phyloP scores from a whole-genome alignment of 2,888 invertebrate species.

The Dinocampus coccinellae region DNA sequence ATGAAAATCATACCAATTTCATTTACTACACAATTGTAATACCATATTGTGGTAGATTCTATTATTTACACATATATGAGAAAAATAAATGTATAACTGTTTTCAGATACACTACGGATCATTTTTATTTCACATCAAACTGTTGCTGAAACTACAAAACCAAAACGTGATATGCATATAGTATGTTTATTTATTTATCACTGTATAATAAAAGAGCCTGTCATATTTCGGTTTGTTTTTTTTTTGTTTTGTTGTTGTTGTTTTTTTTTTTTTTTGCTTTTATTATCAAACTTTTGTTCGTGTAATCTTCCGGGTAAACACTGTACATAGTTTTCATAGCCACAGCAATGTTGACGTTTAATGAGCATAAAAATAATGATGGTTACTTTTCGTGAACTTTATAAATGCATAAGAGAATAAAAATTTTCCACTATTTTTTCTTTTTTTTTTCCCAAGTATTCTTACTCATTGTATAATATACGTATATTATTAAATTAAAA shows the following conservation, averaged over 20 bases:
- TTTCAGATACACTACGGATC: background rate
- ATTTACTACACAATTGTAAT: background rate
- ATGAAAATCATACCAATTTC: background rate
- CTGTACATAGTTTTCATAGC: background rate
- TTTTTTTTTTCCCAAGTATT: too few species aligned
- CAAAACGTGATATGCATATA: background rate
- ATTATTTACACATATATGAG: background rate
- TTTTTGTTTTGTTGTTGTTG: too few species aligned
- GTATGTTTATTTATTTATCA: background rate
- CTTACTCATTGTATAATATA: background rate
- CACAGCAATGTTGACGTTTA: background rate
- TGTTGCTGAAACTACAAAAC: background rate
- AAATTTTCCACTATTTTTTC: too few species aligned
- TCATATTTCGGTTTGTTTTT: too few species aligned
- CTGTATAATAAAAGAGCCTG: background rate
- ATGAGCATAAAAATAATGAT: background rate
- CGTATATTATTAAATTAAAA: too few species aligned
- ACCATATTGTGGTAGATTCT: background rate
- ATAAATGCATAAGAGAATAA: background rate
- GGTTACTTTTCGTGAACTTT: background rate
- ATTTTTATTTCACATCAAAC: background rate
- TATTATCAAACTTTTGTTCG: background rate
- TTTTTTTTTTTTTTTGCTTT: background rate
- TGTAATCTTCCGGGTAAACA: background rate
- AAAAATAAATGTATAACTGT: background rate